Percentiles rank a stretch among this genome's conserved stretches.
These are phyloP conservation scores for Calliopsis andreniformis DNA, from an alignment of 1,140 invertebrate species.

Conservation along the genomic window DNA sequence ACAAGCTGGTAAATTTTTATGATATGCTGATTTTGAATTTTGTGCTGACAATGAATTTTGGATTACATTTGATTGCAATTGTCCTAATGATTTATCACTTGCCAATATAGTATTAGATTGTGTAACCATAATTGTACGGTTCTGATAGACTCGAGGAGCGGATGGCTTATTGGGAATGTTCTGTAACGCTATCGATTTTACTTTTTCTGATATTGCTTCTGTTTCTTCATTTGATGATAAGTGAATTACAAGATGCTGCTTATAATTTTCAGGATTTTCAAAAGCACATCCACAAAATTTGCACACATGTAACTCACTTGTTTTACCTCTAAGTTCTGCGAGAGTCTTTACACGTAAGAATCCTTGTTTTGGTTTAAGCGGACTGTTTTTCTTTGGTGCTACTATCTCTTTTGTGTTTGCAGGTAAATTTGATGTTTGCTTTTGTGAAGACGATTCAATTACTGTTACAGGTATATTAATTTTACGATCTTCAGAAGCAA, in stretches of 20 bases:
- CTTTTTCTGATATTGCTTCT: no score
- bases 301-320: not conserved
- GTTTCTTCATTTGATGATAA: not conserved
- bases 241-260: conserved; percentile 7
- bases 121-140: not conserved
- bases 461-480: not conserved
- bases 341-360: conserved; percentile 64
- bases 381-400: no score
- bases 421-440: not conserved
- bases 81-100: not conserved
- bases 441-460: not conserved
- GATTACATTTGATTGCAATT: not conserved
- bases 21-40: not conserved
- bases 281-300: conserved; percentile 4
- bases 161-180: not conserved
- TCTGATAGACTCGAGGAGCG: not conserved
- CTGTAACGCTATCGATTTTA: not conserved
- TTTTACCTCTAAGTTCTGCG: conserved; percentile 43
- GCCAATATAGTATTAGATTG: no score
- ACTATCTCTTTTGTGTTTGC: not conserved
- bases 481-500: not conserved
- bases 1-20: conserved; percentile 34
- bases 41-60: not conserved
- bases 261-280: conserved; percentile 4
- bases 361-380: not conserved